These are phyloP conservation scores for Ophion slaviceki DNA, from an alignment of 2,888 invertebrate species.

Conservation along the genomic window DNA sequence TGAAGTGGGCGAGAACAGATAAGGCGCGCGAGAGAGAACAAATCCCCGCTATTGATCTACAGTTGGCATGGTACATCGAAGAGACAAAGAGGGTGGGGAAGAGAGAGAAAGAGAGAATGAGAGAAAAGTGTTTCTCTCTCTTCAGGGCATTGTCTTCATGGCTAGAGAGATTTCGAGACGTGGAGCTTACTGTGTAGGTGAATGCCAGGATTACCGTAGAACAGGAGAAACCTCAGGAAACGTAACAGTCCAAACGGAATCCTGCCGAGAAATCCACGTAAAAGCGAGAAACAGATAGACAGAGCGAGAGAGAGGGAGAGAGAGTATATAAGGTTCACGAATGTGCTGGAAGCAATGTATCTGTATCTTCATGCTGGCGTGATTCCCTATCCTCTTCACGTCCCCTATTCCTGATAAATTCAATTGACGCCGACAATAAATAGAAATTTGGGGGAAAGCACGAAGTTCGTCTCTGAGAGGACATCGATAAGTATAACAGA, in stretches of 20 bases:
- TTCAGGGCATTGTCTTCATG: constrained; percentile 58
- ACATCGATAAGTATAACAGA: constrained; percentile 8
- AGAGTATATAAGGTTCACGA: constrained; percentile 24
- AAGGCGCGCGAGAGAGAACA: constrained; percentile 1
- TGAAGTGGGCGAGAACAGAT: no score
- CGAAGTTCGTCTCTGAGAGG: constrained; percentile 6
- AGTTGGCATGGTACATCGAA: constrained; percentile 34
- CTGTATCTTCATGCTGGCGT: constrained; percentile 7
- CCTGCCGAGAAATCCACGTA: constrained; percentile 43
- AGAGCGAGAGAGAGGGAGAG: background rate
- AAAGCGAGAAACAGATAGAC: constrained; percentile 3
- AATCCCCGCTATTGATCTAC: constrained; percentile 63
- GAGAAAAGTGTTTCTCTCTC: constrained; percentile 39
- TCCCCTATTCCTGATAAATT: constrained; percentile 49
- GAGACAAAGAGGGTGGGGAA: constrained; percentile 23
- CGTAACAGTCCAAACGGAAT: constrained; percentile 41
- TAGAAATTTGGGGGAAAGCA: constrained; percentile 41
- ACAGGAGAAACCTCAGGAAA: constrained; percentile 57
- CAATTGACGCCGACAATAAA: constrained; percentile 54
- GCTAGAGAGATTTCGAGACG: constrained; percentile 52
- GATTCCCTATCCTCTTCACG: constrained; percentile 11
- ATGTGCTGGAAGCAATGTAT: constrained; percentile 19
- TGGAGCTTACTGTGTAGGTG: constrained; percentile 45
- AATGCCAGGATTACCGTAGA: constrained; percentile 61
- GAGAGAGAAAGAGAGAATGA: constrained; percentile 26